phyloP scores from a whole-genome alignment of 2,113 vertebrate genomes.

The Mesoclemmys tuberculata region DNA sequence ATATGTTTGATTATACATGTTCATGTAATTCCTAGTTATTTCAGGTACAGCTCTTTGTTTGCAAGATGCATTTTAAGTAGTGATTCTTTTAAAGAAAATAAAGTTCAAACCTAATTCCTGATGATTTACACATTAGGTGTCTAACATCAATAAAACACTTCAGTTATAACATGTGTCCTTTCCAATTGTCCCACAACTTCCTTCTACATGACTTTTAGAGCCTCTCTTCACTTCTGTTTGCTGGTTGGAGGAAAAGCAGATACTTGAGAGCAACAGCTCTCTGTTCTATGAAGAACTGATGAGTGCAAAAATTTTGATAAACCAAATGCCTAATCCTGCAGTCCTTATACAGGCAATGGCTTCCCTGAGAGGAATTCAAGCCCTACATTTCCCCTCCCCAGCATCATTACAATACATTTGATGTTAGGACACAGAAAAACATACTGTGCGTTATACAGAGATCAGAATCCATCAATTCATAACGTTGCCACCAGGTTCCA shows the following conservation, averaged over 20 bases:
- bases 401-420: background rate
- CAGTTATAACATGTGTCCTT: background rate
- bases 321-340: too few relatives aligned
- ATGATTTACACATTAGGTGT: background rate
- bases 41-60: background rate
- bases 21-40: background rate
- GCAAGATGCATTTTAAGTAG: background rate
- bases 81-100: background rate
- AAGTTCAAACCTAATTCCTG: background rate
- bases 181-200: background rate
- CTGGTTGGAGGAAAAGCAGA: too few relatives aligned
- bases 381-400: background rate
- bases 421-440: background rate
- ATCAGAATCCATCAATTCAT: background rate
- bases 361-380: background rate
- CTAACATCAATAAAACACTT: background rate
- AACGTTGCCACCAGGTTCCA: background rate
- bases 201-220: background rate
- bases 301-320: background rate
- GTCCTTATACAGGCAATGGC: background rate
- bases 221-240: rapidly evolving
- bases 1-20: background rate
- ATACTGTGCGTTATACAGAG: background rate
- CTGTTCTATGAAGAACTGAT: rapidly evolving
- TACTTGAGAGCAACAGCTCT: background rate